Conservation (phyloP, 2,113 vertebrate genomes). For the Notothenia rossii region DNA sequence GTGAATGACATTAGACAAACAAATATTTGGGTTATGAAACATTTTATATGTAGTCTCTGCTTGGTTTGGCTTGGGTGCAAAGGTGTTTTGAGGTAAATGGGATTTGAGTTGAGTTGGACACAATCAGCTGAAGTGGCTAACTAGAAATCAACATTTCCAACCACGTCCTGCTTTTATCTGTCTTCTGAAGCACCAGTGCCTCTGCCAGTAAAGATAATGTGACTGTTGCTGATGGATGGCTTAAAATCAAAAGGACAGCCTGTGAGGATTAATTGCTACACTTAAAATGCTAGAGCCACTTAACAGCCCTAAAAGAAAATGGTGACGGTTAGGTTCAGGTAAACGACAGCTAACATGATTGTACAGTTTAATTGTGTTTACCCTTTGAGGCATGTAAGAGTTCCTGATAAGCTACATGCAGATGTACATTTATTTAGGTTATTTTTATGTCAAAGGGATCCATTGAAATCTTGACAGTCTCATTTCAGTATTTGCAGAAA, state of each 20-base stretch:
- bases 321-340: slow-evolving; percentile 24
- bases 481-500: slow-evolving; percentile 28
- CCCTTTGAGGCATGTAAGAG: slow-evolving; percentile 1
- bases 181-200: slow-evolving; percentile 3
- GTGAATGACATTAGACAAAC: neutral
- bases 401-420: neutral
- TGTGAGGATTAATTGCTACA: slow-evolving; percentile 34
- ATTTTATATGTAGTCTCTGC: neutral
- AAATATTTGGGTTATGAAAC: neutral
- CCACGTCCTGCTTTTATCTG: slow-evolving; percentile 8
- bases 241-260: slow-evolving; percentile 56
- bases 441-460: slow-evolving; percentile 18
- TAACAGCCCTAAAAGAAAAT: slow-evolving; percentile 17
- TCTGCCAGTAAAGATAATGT: no score
- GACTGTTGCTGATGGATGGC: slow-evolving; percentile 33
- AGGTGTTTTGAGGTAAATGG: neutral
- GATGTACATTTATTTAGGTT: slow-evolving; percentile 8
- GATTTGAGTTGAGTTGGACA: neutral
- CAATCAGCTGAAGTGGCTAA: neutral
- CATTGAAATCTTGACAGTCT: slow-evolving; percentile 11
- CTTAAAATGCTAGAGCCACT: slow-evolving; percentile 35
- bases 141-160: slow-evolving; percentile 22
- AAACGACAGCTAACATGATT: slow-evolving; percentile 27
- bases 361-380: neutral
- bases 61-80: neutral